A percentile compares a stretch with the other conserved stretches of the same genome.
Evolutionary conservation across 2,888 invertebrate genomes (phyloP).

Genomic region (Clistopyga incitator): DNA sequence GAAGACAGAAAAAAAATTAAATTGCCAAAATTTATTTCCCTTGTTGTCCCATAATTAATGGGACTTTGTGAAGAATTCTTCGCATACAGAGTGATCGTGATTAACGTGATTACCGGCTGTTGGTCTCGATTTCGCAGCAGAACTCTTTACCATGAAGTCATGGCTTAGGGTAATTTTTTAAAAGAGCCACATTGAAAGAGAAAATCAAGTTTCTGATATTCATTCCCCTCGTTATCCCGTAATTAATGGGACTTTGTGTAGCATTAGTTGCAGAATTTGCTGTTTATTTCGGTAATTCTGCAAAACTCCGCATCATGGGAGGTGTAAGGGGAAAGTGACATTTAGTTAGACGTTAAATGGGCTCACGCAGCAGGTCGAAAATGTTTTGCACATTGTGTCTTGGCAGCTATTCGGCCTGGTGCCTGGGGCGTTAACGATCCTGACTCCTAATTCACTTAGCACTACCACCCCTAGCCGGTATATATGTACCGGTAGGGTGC

Average conservation of each 20-base stretch:
- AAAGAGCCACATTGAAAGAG: no score
- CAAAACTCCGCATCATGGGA: background rate
- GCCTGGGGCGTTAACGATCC: conserved; percentile 71
- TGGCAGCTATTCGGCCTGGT: conserved; percentile 60
- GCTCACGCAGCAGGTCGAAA: conserved; percentile 32
- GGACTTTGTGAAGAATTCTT: no score
- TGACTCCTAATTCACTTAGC: conserved; percentile 73
- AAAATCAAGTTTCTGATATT: no score
- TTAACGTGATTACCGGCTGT: conserved; percentile 47
- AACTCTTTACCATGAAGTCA: background rate
- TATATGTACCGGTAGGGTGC: conserved; percentile 37
- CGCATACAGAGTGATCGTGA: conserved; percentile 45
- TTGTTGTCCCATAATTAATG: no score
- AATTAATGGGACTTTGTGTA: no score
- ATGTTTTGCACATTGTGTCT: conserved; percentile 66
- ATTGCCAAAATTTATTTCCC: no score
- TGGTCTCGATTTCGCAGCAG: conserved; percentile 10
- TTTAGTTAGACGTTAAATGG: conserved; percentile 49
- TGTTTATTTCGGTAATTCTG: background rate
- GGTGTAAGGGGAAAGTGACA: background rate
- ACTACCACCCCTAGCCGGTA: conserved; percentile 43
- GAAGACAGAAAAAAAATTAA: no score
- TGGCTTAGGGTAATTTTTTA: background rate
- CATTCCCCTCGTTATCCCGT: no score
- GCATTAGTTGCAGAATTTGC: background rate